A percentile compares a stretch with the other conserved stretches of the same genome.
These are phyloP conservation scores for Erinaceus europaeus DNA, from an alignment of 2,113 vertebrate genomes.

Conservation along the genomic window DNA sequence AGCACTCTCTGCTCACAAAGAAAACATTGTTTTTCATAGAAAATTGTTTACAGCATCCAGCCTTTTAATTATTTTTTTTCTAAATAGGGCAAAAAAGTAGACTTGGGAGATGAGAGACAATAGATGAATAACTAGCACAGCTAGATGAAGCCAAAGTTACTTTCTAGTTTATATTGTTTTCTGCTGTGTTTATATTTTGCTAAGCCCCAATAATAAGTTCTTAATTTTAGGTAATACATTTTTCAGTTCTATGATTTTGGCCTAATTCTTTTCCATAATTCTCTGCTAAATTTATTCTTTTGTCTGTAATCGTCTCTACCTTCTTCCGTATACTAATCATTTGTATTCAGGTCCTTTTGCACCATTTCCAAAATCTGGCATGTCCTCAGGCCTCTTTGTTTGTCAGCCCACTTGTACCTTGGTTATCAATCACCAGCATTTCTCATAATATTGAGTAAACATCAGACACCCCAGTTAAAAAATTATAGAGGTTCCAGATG, in stretches of 20 bases:
- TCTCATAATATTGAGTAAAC: not conserved
- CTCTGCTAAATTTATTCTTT: slow-evolving; percentile 18
- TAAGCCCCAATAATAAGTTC: not conserved
- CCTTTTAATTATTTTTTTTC: too few species aligned
- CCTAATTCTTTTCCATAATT: not conserved
- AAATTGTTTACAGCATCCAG: not conserved
- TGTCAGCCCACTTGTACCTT: not conserved
- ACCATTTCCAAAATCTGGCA: not conserved
- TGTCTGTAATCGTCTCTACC: not conserved
- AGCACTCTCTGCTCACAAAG: not conserved
- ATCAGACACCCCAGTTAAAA: not conserved
- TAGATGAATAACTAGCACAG: not conserved
- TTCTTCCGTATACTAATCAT: not conserved
- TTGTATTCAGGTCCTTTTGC: not conserved
- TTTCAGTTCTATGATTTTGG: not conserved
- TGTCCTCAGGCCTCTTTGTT: not conserved
- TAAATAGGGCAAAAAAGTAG: not conserved
- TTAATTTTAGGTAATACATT: slow-evolving; percentile 4
- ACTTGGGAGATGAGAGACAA: not conserved
- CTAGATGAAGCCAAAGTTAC: not conserved
- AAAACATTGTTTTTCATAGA: not conserved
- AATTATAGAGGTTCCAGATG: not conserved
- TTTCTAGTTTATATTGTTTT: not conserved
- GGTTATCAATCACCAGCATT: not conserved
- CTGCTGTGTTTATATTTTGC: not conserved